phyloP scores from a whole-genome alignment of 2,113 vertebrate genomes.

The Alligator mississippiensis region DNA sequence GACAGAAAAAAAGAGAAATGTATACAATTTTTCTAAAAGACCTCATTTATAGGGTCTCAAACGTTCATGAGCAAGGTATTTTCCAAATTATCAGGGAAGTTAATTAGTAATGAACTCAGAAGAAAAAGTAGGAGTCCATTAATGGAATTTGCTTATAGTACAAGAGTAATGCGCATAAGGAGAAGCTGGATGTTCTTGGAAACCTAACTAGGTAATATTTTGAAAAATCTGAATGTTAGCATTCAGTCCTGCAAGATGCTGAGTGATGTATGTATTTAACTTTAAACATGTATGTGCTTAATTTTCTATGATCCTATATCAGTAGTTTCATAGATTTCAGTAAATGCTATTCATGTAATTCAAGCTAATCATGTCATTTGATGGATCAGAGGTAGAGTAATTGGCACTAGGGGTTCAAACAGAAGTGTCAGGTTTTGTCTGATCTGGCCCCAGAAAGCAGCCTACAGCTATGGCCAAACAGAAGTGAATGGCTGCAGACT shows the following conservation, averaged over 20 bases:
- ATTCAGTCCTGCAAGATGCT: background rate
- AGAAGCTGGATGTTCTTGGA: background rate
- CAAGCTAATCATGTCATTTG: no score
- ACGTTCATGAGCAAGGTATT: background rate
- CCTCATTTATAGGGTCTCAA: no score
- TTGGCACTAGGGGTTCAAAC: no score
- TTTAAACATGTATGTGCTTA: background rate
- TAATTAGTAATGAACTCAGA: background rate
- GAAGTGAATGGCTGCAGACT: no score
- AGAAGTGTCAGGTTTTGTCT: no score
- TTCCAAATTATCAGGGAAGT: background rate
- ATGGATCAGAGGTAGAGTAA: no score
- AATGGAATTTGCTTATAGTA: background rate
- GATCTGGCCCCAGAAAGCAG: no score
- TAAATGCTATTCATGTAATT: accelerated
- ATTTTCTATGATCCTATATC: background rate
- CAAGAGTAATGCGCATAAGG: background rate
- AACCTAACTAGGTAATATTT: background rate
- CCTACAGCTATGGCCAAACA: no score
- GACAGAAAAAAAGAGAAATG: background rate
- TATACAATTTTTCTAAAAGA: background rate
- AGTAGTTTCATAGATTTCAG: background rate
- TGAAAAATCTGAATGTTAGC: background rate
- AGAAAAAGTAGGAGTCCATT: background rate
- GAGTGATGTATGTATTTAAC: no score